Base-by-base conservation (phyloP, 2,888 invertebrate species). In the Sphaerophoria taeniata region DNA sequence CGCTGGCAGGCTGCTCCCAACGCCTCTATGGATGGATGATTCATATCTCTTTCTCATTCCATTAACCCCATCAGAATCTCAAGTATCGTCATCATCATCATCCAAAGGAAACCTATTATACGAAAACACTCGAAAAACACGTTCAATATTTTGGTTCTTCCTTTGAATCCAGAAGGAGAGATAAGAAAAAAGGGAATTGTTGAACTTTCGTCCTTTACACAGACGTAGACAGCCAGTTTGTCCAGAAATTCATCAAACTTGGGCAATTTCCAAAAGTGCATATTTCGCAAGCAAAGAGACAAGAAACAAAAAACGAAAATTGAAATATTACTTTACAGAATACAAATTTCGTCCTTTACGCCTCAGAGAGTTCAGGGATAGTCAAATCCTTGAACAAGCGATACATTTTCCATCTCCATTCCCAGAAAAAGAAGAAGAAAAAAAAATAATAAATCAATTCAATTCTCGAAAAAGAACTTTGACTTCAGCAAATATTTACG, bases 401-500 rank as follows among this genome's bases (percentile, higher is more conserved):
- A 34, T 49, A 34, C 34, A 65, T 60, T 60, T 43, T 7, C 58
- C 9, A 14, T n/a, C 12, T 24, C 36, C n/a, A 1, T 36, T 33
- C n/a, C 14, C 16, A 45, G 24, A 24, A 24, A 24, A 24, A 24
- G 1, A 24, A 11, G 6, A 6, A 43, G 7, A 24, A 11, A 70
- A 16, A 47, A 51, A 49, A 3, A 9, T 16, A 31, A 51, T 14
- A 49, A 71, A 49, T 63, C 49, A 49, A 61, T 61, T 45, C 9
- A 2, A 39, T 39, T 39, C 39, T 7, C 9, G 39, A 39, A 39
- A 49, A 65, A 65, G 36, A 67, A 67, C 67, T 53, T 67, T 53
- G 67, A 67, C 67, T 51, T n/a, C 12, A 34, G 11, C 53, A 65
- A 71, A 78, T 65, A 65, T 65, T 78, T 65, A 63, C 63, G 43